Evolutionary conservation across 2,113 vertebrate species (phyloP), one percentile per base, ranked within the genome.

Genomic region (Manacus vitellinus): DNA sequence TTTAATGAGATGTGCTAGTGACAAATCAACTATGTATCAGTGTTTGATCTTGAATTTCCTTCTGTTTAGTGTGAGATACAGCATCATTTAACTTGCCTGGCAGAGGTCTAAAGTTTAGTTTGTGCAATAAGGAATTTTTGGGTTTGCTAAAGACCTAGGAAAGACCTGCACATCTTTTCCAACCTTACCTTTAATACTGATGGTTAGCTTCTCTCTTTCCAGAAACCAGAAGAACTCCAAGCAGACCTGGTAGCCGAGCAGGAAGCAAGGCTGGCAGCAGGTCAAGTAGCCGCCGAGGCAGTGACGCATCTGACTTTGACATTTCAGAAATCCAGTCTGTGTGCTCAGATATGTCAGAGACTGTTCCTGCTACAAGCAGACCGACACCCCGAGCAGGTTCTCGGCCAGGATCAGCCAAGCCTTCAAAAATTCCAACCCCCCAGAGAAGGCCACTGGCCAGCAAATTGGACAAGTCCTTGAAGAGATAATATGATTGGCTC

Each of bases 291-390:
- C 99, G 99, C 70, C 97, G 99, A 61, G 99, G 99, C 85, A 99
- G 99, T 10, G 99, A 99, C 1, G 99, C 99, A 1, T 99, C 99
- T 8, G 99, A 99, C 98, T 99, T 99, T 89, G 99, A 99, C 98
- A 99, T 99, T 98, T 99, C 99, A 6, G 99, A 99, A 96, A 99
- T 99, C 97, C 99, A 99, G 96, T 99, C 99, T 4, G 99, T 99
- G 52, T 99, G 99, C 97, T 99, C 99, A 6, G 99, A 99, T 22
- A 84, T 97, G 95, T 99, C 98, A 11, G 99, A 99, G 97, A 98
- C 98, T 21, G 98, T 98, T n/a, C 98, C 98, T 30, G 98, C 98
- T 41, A 93, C 98, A 6, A 95, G 97, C 86, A 98, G 98, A 74
- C 97, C 97, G 4, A 98, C 98, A 1, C 98, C 99, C 20, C 98